Percentiles rank a stretch among this genome's conserved stretches.
phyloP scores from a whole-genome alignment of 2,888 invertebrate species.

The Ectobius pallidus region DNA sequence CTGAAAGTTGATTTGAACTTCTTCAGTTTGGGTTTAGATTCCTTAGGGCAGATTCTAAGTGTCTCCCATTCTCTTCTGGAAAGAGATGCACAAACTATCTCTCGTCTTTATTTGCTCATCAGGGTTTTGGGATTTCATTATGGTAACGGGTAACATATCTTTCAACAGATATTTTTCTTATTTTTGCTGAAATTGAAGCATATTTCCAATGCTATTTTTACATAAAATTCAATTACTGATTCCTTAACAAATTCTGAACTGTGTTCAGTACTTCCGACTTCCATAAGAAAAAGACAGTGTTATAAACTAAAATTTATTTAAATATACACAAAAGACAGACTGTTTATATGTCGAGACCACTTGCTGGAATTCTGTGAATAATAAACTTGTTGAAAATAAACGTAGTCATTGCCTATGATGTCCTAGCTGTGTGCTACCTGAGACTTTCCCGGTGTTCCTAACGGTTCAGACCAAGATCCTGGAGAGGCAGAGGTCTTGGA shows the following conservation, averaged over 20 bases:
- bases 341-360: background rate
- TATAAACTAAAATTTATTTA: no score
- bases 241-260: background rate
- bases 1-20: no score
- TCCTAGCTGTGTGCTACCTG: no score
- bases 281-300: no score
- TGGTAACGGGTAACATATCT: background rate
- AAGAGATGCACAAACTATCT: background rate
- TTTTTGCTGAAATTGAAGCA: background rate
- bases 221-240: background rate
- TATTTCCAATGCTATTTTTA: background rate
- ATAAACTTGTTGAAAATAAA: constrained; percentile 3
- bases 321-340: no score
- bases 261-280: background rate
- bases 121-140: background rate
- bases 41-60: background rate
- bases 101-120: background rate
- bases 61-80: background rate
- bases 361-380: constrained; percentile 2
- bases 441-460: no score
- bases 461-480: no score
- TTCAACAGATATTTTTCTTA: background rate
- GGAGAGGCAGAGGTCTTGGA: no score
- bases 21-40: background rate
- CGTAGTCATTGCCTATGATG: no score